Evolutionary conservation across 2,113 vertebrate species (phyloP).

Genomic region (Columba janthina): DNA sequence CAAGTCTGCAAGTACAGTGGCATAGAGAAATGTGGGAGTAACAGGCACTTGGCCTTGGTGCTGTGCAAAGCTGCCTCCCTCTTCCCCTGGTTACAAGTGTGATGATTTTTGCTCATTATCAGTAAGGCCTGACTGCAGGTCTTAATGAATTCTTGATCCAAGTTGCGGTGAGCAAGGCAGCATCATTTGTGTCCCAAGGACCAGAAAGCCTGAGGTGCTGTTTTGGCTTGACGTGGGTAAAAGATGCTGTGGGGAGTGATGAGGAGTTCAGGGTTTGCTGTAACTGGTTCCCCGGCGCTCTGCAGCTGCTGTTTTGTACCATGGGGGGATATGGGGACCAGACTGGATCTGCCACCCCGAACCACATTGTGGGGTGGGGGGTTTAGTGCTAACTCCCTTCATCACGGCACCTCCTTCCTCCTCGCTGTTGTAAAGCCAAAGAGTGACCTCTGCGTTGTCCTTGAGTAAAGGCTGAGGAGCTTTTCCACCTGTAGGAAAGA

Average conservation of each 20-base stretch:
- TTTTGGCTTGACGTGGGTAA: rapidly evolving
- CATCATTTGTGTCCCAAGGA: background rate
- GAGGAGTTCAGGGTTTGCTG: background rate
- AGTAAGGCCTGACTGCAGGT: background rate
- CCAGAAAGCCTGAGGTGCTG: rapidly evolving
- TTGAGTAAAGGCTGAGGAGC: background rate
- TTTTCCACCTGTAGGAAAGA: background rate
- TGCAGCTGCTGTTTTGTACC: background rate
- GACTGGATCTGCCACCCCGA: background rate
- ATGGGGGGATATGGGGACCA: background rate
- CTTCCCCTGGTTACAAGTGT: rapidly evolving
- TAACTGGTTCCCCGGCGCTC: background rate
- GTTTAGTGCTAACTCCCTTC: background rate
- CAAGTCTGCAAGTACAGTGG: background rate
- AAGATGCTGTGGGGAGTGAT: background rate
- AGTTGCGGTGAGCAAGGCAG: background rate
- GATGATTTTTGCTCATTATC: background rate
- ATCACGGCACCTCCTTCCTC: rapidly evolving
- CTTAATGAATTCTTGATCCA: background rate
- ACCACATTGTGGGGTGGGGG: rapidly evolving
- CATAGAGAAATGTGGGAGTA: background rate
- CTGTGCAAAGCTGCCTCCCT: background rate
- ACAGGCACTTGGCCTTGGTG: background rate
- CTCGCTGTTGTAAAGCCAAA: background rate
- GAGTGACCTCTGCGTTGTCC: background rate